Percentiles rank a stretch among this genome's conserved stretches.
phyloP scores from a whole-genome alignment of 2,797 vertebrate genomes.

The Platyrinchus mystaceus region DNA sequence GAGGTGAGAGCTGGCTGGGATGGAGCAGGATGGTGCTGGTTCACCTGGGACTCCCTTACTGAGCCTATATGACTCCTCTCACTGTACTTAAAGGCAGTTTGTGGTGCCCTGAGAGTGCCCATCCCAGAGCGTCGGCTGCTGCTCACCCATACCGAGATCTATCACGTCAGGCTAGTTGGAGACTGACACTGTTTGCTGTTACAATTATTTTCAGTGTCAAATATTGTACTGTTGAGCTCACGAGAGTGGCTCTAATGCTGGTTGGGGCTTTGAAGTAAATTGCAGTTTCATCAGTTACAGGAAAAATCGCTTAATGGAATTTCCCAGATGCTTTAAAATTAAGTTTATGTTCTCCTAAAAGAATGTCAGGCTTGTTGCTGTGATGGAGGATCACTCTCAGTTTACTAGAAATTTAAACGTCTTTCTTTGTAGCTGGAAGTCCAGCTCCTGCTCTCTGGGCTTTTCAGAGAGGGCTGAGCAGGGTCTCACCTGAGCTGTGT shows the following conservation, averaged over 20 bases:
- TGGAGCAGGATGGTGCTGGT: neutral
- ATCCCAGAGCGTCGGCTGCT: neutral
- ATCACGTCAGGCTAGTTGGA: neutral
- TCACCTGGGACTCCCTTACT: neutral
- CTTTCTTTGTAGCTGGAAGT: neutral
- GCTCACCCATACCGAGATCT: neutral
- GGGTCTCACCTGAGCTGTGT: neutral
- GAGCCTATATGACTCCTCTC: neutral
- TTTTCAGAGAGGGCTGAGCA: neutral
- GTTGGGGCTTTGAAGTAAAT: conserved; percentile 53
- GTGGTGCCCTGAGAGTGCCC: neutral
- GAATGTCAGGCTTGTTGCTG: neutral
- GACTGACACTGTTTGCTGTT: neutral
- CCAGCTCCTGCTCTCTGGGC: neutral
- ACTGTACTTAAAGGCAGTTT: neutral
- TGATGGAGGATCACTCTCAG: neutral
- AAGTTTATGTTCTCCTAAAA: conserved; percentile 29
- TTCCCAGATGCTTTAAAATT: conserved; percentile 56
- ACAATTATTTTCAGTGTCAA: conserved; percentile 28
- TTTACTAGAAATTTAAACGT: neutral
- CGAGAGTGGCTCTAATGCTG: conserved; percentile 8
- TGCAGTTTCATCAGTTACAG: conserved; percentile 57
- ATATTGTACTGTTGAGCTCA: conserved; percentile 44
- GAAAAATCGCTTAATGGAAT: conserved; percentile 53
- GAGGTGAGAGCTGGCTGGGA: neutral